Evolutionary conservation across 2,797 vertebrate species (phyloP), one percentile per base, ranked within the genome.

Genomic region (Peromyscus eremicus): DNA sequence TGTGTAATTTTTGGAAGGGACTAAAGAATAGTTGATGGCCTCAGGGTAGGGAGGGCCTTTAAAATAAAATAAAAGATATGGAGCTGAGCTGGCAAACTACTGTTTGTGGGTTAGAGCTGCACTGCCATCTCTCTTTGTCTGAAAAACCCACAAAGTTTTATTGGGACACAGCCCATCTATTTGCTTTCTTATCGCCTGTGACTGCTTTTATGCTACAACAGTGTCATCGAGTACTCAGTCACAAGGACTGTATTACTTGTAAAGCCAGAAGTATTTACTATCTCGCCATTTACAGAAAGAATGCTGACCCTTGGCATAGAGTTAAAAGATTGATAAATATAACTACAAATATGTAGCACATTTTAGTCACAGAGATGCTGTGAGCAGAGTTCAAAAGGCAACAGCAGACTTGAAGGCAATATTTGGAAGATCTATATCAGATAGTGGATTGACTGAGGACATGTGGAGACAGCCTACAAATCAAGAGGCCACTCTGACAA

Each of bases 211-310:
- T 40, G n/a, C 52, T 46, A 9, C 57, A 49, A 19, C 5, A 25
- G 55, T n/a, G 25, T 32, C 62, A 13, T 21, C 2, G 12, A 82
- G 14, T 40, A 62, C 19, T 87, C 85, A 66, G 32, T 83, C 71
- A 62, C 62, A 80, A 13, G 66, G 40, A 87, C 34, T 6, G 2
- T n/a, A 60, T 84, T 52, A 71, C 29, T 95, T 75, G 40, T 29
- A 84, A 93, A 93, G 85, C 5, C 79, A 64, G 88, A 93, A 95
- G 87, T 75, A 91, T 91, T 95, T 94, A 46, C 79, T 92, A 55
- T 89, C 68, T 92, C 55, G 13, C 37, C 27, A 7, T 71, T 93
- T 62, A 75, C 11, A 64, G 90, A 82, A 89, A 93, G 32, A 81
- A 52, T 27, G 49, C 52, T 76, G 57, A 94, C 55, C 55, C 19